Base-by-base conservation (phyloP, 2,888 invertebrate genomes). In the Tenthredo notha region DNA sequence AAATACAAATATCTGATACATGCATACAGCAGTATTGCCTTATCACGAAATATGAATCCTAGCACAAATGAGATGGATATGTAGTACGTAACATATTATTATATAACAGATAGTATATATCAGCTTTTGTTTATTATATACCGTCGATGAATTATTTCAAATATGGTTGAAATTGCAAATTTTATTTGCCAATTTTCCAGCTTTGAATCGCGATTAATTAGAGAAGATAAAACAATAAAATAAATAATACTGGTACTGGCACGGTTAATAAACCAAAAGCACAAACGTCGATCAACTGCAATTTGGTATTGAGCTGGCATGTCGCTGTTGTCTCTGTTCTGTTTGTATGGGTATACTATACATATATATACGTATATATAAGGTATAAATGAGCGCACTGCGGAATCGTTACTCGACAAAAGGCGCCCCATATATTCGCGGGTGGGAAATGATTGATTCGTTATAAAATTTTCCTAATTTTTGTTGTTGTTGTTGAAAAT, bases 301-400 rank as follows among this genome's bases (percentile, higher is more conserved):
- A 40, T 33, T n/a, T 72, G 37, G 67, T 67, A 67, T 67, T 25
- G 67, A 67, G 18, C 67, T 33, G 33, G 25, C 54, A 54, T n/a
- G 54, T n/a, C 18, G 18, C 18, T 7, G n/a, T n/a, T 54, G 54
- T 37, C 37, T 37, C 37, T 37, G 37, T 37, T 54, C 54, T 54
- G n/a, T 54, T 54, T 33, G 70, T 40, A 33, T 37, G 37, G 15
- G n/a, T 70, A 18, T 37, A n/a, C n/a, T 33, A 1, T 37, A 33
- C 58, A 67, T 33, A 12, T 15, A 33, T 7, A 12, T 18, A 67
- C 29, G 29, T 33, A 33, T 67, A 70, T 37, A 70, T 10, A n/a
- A 70, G 40, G n/a, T 40, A 37, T 18, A n/a, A 72, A 37, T 72
- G n/a, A 72, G 70, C 74, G 74, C 74, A 43, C 25, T 74, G 74